Evolutionary conservation across 2,113 vertebrate genomes (phyloP).

Genomic region (Apus apus): DNA sequence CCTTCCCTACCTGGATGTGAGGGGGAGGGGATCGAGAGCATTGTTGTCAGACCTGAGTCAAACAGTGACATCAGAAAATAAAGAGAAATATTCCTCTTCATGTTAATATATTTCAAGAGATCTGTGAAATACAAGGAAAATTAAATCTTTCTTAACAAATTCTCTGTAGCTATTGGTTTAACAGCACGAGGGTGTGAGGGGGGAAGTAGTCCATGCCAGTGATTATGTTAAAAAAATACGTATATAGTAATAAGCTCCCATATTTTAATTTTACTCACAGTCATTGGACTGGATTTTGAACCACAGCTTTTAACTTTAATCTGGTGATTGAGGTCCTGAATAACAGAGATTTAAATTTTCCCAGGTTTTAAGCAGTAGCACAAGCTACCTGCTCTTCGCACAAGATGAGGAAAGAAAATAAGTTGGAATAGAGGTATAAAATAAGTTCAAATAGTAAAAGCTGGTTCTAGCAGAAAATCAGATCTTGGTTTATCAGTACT

Average conservation of each 20-base stretch:
- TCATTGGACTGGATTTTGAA: not conserved
- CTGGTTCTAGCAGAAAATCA: not conserved
- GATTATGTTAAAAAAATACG: not conserved
- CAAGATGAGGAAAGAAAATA: not conserved
- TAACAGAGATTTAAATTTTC: not conserved
- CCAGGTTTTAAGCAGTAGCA: not conserved
- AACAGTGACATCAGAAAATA: too few species aligned
- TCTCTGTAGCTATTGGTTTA: not conserved
- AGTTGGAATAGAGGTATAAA: accelerated
- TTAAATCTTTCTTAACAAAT: not conserved
- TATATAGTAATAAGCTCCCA: not conserved
- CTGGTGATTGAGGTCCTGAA: not conserved
- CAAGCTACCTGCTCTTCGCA: not conserved
- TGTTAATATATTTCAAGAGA: not conserved
- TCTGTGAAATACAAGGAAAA: not conserved
- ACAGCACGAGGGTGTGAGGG: accelerated
- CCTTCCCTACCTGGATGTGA: too few species aligned
- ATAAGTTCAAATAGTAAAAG: not conserved
- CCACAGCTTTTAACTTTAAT: not conserved
- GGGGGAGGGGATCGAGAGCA: too few species aligned
- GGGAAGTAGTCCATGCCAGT: not conserved
- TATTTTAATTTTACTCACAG: not conserved
- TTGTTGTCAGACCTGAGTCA: too few species aligned
- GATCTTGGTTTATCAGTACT: not conserved
- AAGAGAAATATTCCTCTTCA: not conserved